A percentile compares a stretch with the other conserved stretches of the same genome.
These are phyloP conservation scores for Dissostichus mawsoni DNA, from an alignment of 2,113 vertebrate genomes.

Conservation along the genomic window DNA sequence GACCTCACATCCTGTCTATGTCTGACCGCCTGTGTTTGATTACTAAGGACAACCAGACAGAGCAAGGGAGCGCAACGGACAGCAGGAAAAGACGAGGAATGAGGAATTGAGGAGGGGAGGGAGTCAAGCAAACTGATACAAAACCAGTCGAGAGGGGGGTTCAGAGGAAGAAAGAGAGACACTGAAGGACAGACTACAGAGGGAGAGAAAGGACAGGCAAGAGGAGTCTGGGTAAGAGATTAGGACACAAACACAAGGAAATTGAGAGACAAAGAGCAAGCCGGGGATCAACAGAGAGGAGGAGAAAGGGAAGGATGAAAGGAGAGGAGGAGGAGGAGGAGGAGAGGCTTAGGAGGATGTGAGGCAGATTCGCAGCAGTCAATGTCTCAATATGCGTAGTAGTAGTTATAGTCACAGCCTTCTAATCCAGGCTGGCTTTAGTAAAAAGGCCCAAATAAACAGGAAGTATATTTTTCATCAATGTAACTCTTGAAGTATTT, in stretches of 20 bases:
- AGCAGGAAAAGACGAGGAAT: constrained; percentile 54
- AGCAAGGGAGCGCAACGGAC: constrained; percentile 45
- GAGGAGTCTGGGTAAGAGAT: constrained; percentile 70
- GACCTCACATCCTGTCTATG: constrained; percentile 77
- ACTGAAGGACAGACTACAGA: constrained; percentile 38
- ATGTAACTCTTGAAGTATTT: neutral
- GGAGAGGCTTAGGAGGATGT: constrained; percentile 56
- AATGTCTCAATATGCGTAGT: neutral
- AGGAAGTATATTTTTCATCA: neutral
- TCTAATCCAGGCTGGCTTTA: constrained; percentile 1
- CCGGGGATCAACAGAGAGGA: constrained; percentile 62
- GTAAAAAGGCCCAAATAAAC: neutral
- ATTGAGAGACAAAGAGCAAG: constrained; percentile 67
- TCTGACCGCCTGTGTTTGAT: constrained; percentile 76
- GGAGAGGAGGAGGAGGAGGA: constrained; percentile 42
- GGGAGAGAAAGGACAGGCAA: constrained; percentile 53
- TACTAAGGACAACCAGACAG: constrained; percentile 67
- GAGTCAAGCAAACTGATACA: constrained; percentile 8
- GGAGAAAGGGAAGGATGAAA: constrained; percentile 62
- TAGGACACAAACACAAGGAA: constrained; percentile 70
- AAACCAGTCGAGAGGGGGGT: constrained; percentile 35
- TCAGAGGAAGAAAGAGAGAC: constrained; percentile 50
- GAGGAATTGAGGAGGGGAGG: constrained; percentile 9
- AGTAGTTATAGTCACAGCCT: neutral
- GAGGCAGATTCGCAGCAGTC: constrained; percentile 15